Evolutionary conservation across 2,797 vertebrate genomes (phyloP).

Genomic region (Bufotes viridis): DNA sequence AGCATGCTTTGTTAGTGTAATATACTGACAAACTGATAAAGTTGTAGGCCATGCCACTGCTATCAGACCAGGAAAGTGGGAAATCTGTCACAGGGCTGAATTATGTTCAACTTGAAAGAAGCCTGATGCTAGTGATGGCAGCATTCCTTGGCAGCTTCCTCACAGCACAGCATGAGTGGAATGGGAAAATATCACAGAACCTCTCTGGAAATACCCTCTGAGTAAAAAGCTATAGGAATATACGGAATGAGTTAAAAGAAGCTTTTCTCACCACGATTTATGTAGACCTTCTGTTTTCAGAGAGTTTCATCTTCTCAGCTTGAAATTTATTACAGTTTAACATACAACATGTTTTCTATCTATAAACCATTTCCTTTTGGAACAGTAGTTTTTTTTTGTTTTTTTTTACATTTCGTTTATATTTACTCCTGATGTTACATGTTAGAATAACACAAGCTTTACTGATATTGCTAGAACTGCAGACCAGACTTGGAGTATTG

Average conservation of each 20-base stretch:
- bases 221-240: background rate
- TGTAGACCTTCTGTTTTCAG: background rate
- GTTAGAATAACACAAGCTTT: no score
- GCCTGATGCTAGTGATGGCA: background rate
- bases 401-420: background rate
- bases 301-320: background rate
- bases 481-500: no score
- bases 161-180: background rate
- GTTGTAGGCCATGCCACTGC: no score
- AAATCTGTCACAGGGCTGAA: no score
- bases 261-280: background rate
- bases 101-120: background rate
- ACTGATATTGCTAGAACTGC: no score
- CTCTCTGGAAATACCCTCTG: background rate
- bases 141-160: no score
- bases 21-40: no score
- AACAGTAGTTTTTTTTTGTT: background rate
- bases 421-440: background rate
- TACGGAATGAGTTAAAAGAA: conserved; percentile 7
- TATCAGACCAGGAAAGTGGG: no score
- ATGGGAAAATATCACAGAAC: background rate
- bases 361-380: background rate
- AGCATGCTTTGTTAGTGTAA: no score
- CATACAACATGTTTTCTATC: conserved; percentile 9
- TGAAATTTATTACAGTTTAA: conserved; percentile 12